Evolutionary conservation across 2,113 vertebrate genomes (phyloP), one percentile per base, ranked within the genome.

Genomic region (Siphamia tubifer): DNA sequence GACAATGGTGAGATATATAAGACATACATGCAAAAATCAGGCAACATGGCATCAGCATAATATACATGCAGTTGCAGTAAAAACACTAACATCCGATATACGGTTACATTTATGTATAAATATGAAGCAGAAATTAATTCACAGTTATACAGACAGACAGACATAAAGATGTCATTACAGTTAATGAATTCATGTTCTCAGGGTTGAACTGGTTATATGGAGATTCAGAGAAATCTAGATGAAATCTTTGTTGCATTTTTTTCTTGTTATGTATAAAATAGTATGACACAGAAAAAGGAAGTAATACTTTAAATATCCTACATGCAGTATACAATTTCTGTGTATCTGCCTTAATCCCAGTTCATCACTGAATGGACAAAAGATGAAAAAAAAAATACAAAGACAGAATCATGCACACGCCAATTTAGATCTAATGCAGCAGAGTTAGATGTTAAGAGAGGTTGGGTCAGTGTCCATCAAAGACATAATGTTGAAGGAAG

Each of bases 391-490:
- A 54, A 19, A 27, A 8, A 36, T 27, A 63, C 9, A 77, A 13
- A 75, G 16, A 31, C 31, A 42, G 36, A 53, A 27, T 36, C 79
- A 84, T 84, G 85, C 79, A 78, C 75, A 87, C 58, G 72, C 21
- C 53, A 73, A 63, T 55, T 65, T 49, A 23, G 77, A 66, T 68
- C 13, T 63, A 51, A 27, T 70, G 67, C 62, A 62, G 57, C 34
- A 6, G 47, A 17, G 55, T 48, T 68, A 69, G 47, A 83, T 42
- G 43, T 56, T 20, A 48, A 64, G 65, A 82, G 71, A 75, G 78
- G 53, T 81, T 77, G 52, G 69, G 43, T 44, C 54, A 58, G 57
- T 79, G 82, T 83, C 82, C 78, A 82, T 74, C 68, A 77, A 70
- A 43, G 16, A 15, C 36, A 7, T 11, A 69, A 52, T 43, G 23